Evolutionary conservation across 1,140 invertebrate species (phyloP), one percentile per base, ranked within the genome.

Genomic region (Sipha flava): DNA sequence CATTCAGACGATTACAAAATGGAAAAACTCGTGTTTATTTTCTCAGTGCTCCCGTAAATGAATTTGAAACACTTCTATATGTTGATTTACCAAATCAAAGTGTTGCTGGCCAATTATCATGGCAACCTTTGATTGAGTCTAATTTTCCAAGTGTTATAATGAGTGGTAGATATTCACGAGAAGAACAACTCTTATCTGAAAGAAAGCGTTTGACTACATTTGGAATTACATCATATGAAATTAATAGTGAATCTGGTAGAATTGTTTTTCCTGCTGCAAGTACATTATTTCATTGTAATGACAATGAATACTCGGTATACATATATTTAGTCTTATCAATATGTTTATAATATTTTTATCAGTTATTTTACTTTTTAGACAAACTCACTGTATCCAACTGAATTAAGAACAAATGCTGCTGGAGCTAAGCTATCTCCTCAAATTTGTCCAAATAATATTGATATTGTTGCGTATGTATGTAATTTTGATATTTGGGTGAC

Each of bases 181-280:
- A 98, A 85, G 95, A 97, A 84, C 94, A 96, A 84, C 85, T 98
- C 62, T 87, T 97, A 75, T 92, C 93, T 87, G 96, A 98, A 85
- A 87, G 96, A 72, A 96, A 97, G 86, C 87, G 95, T 81, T 88
- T 96, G 12, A 91, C 94, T 0, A 93, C 93, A 1, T 96, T 94
- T 90, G 97, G 97, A 23, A 97, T 98, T 64, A 96, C 94, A 3
- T 94, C 94, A 14, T 98, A 97, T 84, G 95, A 98, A 84, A 87
- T 96, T 57, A 93, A 96, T 84, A 88, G 89, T 26, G 88, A 89
- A 3, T 90, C 91, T 68, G 94, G 94, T 26, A 91, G 92, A 84
- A 90, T 98, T 82, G 90, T 98, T 26, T 98, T 98, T 86, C 94
- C 95, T 49, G 93, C 94, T 81, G 91, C 92, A 0, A 94, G 94